phyloP scores from a whole-genome alignment of 1,140 invertebrate genomes.

The Zaprionus vittiger region DNA sequence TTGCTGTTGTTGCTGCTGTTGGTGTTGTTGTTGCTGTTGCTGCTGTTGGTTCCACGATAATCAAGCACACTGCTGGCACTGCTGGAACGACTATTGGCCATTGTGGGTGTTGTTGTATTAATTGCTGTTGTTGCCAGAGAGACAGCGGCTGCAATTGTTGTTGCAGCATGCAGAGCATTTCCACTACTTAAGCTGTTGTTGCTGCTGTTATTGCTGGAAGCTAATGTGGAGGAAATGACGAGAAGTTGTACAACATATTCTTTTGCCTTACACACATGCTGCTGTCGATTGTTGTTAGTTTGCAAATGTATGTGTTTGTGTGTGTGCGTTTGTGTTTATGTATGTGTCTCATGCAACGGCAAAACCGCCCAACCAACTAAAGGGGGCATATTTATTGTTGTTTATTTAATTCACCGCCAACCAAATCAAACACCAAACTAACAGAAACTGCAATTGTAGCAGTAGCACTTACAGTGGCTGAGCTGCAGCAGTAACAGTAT shows the following conservation, averaged over 20 bases:
- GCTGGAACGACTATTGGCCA: constrained; percentile 59
- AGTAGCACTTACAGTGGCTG: neutral
- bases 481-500: neutral
- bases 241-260: constrained; percentile 50
- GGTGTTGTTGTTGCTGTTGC: constrained; percentile 25
- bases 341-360: constrained; percentile 46
- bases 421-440: constrained; percentile 4
- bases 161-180: constrained; percentile 62
- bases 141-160: constrained; percentile 69
- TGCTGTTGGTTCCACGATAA: constrained; percentile 44
- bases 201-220: constrained; percentile 56
- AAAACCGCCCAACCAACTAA: constrained; percentile 19
- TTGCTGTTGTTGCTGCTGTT: constrained; percentile 29
- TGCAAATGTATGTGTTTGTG: constrained; percentile 38
- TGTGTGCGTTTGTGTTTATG: constrained; percentile 18
- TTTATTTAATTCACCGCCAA: neutral
- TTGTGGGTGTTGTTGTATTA: constrained; percentile 74
- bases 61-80: constrained; percentile 63
- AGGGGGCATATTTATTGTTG: neutral
- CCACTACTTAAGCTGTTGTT: constrained; percentile 43
- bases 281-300: constrained; percentile 32
- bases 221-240: constrained; percentile 59
- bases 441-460: neutral
- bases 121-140: constrained; percentile 73
- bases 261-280: constrained; percentile 31